These are phyloP conservation scores for Lophotriccus pileatus DNA, from an alignment of 2,797 vertebrate species.

Conservation along the genomic window DNA sequence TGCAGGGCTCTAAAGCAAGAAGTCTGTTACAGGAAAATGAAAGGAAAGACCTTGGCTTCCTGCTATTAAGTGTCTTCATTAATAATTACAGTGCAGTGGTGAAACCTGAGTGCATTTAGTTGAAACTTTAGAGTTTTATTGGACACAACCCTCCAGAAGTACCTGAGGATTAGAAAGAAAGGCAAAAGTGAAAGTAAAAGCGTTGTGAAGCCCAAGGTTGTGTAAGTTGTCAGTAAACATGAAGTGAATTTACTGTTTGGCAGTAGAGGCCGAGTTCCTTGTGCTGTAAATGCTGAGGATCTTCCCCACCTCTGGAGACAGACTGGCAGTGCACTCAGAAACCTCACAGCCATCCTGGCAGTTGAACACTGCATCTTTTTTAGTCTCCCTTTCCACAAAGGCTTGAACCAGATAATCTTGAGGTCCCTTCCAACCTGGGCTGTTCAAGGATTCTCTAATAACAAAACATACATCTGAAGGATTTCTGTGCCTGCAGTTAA, in stretches of 20 bases:
- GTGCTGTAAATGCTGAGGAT: neutral
- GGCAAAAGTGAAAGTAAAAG: neutral
- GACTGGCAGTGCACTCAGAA: neutral
- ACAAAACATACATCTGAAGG: neutral
- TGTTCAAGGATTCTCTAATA: neutral
- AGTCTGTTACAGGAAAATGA: neutral
- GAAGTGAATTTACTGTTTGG: neutral
- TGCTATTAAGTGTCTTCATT: constrained; percentile 25
- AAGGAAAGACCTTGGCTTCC: neutral
- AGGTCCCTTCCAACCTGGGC: neutral
- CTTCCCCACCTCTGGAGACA: neutral
- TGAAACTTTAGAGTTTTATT: neutral
- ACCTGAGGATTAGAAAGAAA: neutral
- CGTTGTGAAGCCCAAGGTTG: neutral
- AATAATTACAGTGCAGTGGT: constrained; percentile 13
- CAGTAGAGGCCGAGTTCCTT: neutral
- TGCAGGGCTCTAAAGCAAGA: neutral
- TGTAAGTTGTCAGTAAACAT: neutral
- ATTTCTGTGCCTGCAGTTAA: neutral
- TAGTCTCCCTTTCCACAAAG: neutral
- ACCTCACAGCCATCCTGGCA: neutral
- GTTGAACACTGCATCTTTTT: neutral
- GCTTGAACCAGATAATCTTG: neutral
- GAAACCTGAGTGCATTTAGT: neutral
- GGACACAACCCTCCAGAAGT: neutral